Conservation (phyloP, 2,113 vertebrate species). For the Coptodon bakossiorum region DNA sequence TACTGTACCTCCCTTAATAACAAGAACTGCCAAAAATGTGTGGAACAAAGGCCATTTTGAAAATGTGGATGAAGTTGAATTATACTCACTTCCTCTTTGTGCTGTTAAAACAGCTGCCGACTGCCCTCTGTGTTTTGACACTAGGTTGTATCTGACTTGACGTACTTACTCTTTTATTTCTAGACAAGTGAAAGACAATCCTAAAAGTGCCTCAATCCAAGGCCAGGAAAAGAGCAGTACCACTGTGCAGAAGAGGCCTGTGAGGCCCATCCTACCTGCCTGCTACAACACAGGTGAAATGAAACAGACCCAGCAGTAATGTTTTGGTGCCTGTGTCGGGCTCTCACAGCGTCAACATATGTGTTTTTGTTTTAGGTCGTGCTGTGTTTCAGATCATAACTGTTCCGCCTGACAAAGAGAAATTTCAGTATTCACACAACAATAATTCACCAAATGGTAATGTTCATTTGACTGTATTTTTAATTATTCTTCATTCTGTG, state of each 20-base stretch:
- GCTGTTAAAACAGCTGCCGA: neutral
- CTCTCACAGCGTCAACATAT: neutral
- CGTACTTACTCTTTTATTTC: neutral
- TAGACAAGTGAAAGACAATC: slow-evolving; percentile 9
- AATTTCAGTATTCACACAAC: slow-evolving; percentile 16
- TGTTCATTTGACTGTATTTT: neutral
- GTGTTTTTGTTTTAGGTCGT: slow-evolving; percentile 27
- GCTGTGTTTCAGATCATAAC: slow-evolving; percentile 65
- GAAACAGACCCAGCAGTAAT: neutral
- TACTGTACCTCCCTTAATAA: neutral
- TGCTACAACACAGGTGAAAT: slow-evolving; percentile 67
- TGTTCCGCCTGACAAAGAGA: slow-evolving; percentile 55
- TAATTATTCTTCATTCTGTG: neutral
- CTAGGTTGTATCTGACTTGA: neutral
- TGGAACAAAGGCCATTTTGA: neutral
- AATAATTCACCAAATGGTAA: slow-evolving; percentile 41
- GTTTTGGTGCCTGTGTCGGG: neutral
- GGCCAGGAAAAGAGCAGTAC: slow-evolving; percentile 65
- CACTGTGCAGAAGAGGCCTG: slow-evolving; percentile 78
- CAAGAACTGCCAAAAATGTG: neutral
- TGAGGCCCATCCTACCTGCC: slow-evolving; percentile 88
- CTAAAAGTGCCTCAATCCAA: slow-evolving; percentile 46
- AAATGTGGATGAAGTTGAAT: neutral
- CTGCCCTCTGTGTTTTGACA: neutral
- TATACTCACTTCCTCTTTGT: neutral